Evolutionary conservation across 1,140 invertebrate species (phyloP).

Genomic region (Neoseiulus cucumeris): DNA sequence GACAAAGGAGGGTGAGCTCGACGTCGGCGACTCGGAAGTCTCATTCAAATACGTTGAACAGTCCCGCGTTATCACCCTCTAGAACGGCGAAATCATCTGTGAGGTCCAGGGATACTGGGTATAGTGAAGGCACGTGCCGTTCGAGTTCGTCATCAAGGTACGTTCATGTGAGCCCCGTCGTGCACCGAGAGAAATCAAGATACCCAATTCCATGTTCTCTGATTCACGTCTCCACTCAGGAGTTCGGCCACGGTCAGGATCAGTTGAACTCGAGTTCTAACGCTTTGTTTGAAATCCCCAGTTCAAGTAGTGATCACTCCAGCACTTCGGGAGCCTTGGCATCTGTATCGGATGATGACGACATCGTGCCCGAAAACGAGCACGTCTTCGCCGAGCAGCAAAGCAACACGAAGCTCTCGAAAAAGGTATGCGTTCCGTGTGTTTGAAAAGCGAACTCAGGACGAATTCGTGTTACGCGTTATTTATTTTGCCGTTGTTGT

Average conservation of each 20-base stretch:
- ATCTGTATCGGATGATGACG: constrained; percentile 8
- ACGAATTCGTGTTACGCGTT: no score
- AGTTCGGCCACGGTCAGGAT: no score
- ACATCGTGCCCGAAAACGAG: constrained; percentile 3
- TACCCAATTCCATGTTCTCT: no score
- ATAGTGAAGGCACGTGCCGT: constrained; percentile 3
- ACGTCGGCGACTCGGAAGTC: background rate
- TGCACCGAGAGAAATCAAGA: no score
- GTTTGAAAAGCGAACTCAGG: no score
- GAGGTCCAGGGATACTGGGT: background rate
- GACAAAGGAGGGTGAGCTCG: background rate
- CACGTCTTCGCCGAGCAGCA: background rate
- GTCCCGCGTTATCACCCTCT: background rate
- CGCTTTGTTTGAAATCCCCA: background rate
- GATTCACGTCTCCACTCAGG: no score
- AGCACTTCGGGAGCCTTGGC: constrained; percentile 8
- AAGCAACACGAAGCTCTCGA: background rate
- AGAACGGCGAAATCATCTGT: constrained; percentile 8
- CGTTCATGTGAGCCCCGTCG: no score
- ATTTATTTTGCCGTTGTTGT: no score
- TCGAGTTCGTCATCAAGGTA: constrained; percentile 8
- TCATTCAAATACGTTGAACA: background rate
- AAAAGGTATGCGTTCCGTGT: background rate
- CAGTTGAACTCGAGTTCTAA: background rate
- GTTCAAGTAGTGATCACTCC: constrained; percentile 10